phyloP scores from a whole-genome alignment of 2,113 vertebrate genomes.

The Panthera leo region DNA sequence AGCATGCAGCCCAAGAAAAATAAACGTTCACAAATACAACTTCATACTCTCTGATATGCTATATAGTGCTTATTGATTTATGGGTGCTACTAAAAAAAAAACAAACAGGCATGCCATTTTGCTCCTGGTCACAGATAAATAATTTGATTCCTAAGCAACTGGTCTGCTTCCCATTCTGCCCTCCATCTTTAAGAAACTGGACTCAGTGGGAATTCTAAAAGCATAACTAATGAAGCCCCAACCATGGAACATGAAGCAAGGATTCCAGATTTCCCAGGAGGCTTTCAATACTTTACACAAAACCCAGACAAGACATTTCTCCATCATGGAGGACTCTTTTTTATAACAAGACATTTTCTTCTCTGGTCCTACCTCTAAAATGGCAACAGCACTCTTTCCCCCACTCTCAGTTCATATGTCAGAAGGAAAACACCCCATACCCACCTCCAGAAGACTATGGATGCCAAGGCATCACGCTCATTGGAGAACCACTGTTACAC shows the following conservation, averaged over 20 bases:
- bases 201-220: conserved; percentile 17
- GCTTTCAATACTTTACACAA: background rate
- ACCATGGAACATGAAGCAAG: background rate
- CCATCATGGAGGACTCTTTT: background rate
- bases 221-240: background rate
- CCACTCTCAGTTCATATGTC: background rate
- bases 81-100: background rate
- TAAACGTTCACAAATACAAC: background rate
- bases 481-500: background rate
- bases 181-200: background rate
- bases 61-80: background rate
- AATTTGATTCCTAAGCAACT: background rate
- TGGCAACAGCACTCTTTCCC: background rate
- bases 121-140: background rate
- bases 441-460: background rate
- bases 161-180: background rate
- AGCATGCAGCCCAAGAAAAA: background rate
- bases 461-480: background rate
- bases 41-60: background rate
- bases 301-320: background rate
- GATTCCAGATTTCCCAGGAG: background rate
- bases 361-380: background rate
- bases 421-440: background rate
- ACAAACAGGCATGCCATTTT: background rate
- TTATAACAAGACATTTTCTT: background rate